Base-by-base conservation (phyloP, 2,113 vertebrate genomes). In the Cottus gobio region DNA sequence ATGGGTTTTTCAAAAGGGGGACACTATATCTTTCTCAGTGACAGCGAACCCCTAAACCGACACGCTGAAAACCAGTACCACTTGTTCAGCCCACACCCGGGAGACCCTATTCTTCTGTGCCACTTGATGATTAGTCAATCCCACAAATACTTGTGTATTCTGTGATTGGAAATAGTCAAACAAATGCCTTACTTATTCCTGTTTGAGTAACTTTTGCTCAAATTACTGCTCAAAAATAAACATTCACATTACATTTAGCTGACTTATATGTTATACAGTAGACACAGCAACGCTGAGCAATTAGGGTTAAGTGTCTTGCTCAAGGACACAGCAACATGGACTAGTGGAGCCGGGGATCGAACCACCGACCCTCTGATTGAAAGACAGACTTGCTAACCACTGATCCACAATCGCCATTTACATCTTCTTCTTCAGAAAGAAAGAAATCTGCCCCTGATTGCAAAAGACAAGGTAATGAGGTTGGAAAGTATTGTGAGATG, bases 11-110 rank as follows among this genome's bases (percentile, higher is more conserved):
- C n/a, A 70, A 70, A 58, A 12, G 15, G 12, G 15, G 13, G 5
- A 69, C 31, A 1, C 4, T 18, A 1, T 3, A 1, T 46, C 71
- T 46, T 18, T 54, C 34, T 67, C 12, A 16, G 30, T 46, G 71
- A 70, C 22, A 63, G 50, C 69, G 66, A 72, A 77, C 12, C 71
- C n/a, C n/a, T 10, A 70, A 66, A 52, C 4, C 31, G 39, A 30
- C 39, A n/a, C n/a, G n/a, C n/a, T n/a, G n/a, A n/a, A n/a, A n/a
- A n/a, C n/a, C n/a, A n/a, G n/a, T n/a, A n/a, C n/a, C n/a, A n/a
- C n/a, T 60, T 62, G 28, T 62, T 15, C n/a, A 36, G 8, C 42
- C 28, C 34, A 50, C 20, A 42, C 56, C 20, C 34, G 18, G 34
- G 13, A 37, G 24, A 8, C 6, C n/a, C 20, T 4, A 11, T 30